Percentiles rank a stretch among this genome's conserved stretches.
phyloP scores from a whole-genome alignment of 2,113 vertebrate species.

The Lamprotornis superbus region DNA sequence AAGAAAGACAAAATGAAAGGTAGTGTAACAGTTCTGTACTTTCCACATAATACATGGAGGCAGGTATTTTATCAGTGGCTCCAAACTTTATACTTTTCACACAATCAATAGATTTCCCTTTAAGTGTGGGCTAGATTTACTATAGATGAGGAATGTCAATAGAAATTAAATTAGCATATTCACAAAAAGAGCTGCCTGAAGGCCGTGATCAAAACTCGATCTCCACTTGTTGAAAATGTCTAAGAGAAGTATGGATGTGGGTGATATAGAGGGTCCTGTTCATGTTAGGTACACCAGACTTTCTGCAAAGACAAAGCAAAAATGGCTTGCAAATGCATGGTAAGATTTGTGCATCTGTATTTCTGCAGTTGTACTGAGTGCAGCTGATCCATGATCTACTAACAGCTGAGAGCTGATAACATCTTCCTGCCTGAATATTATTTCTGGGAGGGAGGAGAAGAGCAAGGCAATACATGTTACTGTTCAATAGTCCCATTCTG shows the following conservation, averaged over 20 bases:
- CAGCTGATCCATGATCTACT: background rate
- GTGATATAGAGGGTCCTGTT: background rate
- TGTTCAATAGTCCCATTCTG: background rate
- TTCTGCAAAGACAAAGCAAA: background rate
- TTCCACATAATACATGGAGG: background rate
- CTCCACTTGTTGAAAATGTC: background rate
- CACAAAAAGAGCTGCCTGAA: background rate
- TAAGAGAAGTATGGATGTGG: background rate
- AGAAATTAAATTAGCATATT: background rate
- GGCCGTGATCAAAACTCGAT: background rate
- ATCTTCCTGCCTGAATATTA: background rate
- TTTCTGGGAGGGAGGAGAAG: background rate
- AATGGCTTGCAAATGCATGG: background rate
- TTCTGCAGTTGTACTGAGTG: background rate
- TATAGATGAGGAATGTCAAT: background rate
- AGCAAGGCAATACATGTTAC: background rate
- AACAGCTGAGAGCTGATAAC: background rate
- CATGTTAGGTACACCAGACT: background rate
- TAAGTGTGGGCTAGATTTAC: background rate
- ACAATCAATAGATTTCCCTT: background rate
- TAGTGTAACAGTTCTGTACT: conserved; percentile 9
- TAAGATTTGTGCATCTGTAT: background rate
- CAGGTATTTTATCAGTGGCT: background rate
- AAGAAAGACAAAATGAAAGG: conserved; percentile 61
- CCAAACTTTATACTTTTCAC: background rate